A percentile compares a stretch with the other conserved stretches of the same genome.
These are phyloP conservation scores for Toxotes jaculatrix DNA, from an alignment of 2,113 vertebrate species.

Conservation along the genomic window DNA sequence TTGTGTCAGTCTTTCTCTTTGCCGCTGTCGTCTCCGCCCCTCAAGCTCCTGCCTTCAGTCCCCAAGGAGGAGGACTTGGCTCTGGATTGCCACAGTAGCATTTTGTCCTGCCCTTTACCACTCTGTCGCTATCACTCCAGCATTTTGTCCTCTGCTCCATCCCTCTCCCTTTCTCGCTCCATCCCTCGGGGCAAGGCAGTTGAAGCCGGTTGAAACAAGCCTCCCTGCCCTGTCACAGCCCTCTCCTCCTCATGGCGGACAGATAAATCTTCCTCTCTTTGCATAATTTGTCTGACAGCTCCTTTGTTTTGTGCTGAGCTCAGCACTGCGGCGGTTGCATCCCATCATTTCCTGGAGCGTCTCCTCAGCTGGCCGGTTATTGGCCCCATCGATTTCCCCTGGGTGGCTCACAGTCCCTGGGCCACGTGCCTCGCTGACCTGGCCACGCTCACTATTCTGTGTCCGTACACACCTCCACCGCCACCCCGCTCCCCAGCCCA, in stretches of 20 bases:
- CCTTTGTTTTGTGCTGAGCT: constrained; percentile 80
- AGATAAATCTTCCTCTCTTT: constrained; percentile 66
- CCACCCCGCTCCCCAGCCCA: constrained; percentile 37
- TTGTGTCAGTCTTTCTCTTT: not conserved
- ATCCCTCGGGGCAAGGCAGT: constrained; percentile 28
- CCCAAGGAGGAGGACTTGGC: constrained; percentile 30
- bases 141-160: constrained; percentile 52
- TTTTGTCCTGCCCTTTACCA: constrained; percentile 47
- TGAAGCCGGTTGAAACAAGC: constrained; percentile 36
- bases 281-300: constrained; percentile 76
- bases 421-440: constrained; percentile 55
- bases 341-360: constrained; percentile 68
- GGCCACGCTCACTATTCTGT: constrained; percentile 54
- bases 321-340: constrained; percentile 69
- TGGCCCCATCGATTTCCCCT: constrained; percentile 58
- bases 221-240: constrained; percentile 46
- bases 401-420: not conserved
- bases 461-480: constrained; percentile 22
- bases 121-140: constrained; percentile 44
- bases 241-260: constrained; percentile 43
- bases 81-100: constrained; percentile 38
- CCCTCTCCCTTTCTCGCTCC: constrained; percentile 16
- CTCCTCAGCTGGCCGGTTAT: constrained; percentile 60
- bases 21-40: not conserved
- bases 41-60: constrained; percentile 12